Evolutionary conservation across 2,113 vertebrate species (phyloP), one percentile per base, ranked within the genome.

Genomic region (Serinus canaria): DNA sequence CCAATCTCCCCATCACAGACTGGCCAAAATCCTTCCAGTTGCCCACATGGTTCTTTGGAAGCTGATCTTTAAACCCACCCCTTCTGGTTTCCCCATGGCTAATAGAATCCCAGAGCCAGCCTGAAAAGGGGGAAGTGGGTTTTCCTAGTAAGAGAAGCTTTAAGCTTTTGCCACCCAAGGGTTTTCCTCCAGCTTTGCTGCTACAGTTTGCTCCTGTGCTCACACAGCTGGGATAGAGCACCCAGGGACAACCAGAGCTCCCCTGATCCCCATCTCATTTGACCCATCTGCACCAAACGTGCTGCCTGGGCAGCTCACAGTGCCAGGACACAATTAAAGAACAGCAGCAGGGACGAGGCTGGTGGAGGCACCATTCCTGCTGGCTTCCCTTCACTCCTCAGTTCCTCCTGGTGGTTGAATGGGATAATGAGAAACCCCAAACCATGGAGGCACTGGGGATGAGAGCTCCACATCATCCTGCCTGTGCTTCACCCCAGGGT

Each of bases 131-230:
- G 31, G 92, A 96, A 93, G 83, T 75, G 82, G 39, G 10, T 90
- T 93, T 93, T 87, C 75, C 78, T 64, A 13, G 86, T 77, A 92
- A 94, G 67, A 77, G 39, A 50, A 44, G 22, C 62, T 82, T 87
- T 84, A 46, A 47, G 56, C 28, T 84, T 70, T 83, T 9, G 7
- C 44, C 15, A 20, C 14, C 30, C 11, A 0, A 63, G 68, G 35
- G 7, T 39, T 72, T 31, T 77, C 30, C n/a, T 62, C 23, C 6
- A 6, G 49, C 35, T 31, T 39, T 37, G 25, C 41, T 6, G 8
- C 49, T n/a, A 25, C 2, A 12, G 41, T 83, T 80, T 46, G 59
- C 22, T 56, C 56, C 68, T 13, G 1, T 53, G 63, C 39, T 89
- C 37, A 21, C 19, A 4, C 35, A 59, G 89, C 52, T 18, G 33